Evolutionary conservation across 2,113 vertebrate species (phyloP).

Genomic region (Taxidea taxus): DNA sequence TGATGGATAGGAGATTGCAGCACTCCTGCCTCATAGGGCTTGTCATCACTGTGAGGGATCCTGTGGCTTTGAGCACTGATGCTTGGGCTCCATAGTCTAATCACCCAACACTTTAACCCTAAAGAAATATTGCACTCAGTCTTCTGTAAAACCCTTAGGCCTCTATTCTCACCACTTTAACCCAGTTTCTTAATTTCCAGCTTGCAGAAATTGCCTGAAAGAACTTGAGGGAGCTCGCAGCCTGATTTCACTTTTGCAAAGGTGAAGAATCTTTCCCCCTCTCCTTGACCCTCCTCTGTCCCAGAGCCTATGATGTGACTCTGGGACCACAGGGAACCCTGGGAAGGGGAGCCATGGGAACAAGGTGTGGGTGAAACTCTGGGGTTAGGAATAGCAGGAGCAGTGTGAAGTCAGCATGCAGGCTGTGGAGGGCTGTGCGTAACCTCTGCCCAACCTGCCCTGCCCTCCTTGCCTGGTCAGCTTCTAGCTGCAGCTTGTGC

Average conservation of each 20-base stretch:
- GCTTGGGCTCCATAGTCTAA: neutral
- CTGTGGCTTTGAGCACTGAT: neutral
- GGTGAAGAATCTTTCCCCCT: neutral
- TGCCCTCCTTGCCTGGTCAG: too few relatives aligned
- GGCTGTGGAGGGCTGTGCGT: neutral
- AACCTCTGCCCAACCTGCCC: neutral
- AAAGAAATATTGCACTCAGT: neutral
- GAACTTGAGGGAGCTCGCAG: neutral
- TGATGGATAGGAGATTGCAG: neutral
- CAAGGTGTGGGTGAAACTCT: fast-evolving
- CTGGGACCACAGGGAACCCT: too few relatives aligned
- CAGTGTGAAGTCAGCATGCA: neutral
- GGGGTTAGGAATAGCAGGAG: neutral
- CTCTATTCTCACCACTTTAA: neutral
- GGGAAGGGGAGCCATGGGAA: fast-evolving
- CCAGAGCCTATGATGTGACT: fast-evolving
- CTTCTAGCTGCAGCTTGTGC: neutral
- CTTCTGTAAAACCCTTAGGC: neutral
- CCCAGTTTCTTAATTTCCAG: neutral
- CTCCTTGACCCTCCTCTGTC: neutral
- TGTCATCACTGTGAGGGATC: neutral
- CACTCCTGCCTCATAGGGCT: neutral
- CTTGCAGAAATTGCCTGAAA: neutral
- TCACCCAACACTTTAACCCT: neutral
- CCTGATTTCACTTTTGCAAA: neutral